phyloP scores from a whole-genome alignment of 2,113 vertebrate genomes.

The Antidorcas marsupialis region DNA sequence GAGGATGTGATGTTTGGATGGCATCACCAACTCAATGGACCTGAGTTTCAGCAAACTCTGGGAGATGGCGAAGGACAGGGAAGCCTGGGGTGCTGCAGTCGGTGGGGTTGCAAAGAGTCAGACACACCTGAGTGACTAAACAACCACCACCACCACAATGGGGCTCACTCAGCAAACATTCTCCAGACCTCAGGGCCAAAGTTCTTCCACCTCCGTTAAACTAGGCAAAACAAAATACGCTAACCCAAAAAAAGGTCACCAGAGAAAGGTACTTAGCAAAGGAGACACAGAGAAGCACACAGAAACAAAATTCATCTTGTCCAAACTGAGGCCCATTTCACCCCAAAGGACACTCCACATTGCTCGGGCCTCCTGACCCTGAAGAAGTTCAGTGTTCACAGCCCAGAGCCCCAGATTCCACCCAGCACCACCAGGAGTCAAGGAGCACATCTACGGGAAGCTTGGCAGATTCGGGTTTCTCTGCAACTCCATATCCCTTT shows the following conservation, averaged over 20 bases:
- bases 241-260: background rate
- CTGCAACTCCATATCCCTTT: background rate
- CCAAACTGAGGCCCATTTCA: background rate
- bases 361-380: background rate
- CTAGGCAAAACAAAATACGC: background rate
- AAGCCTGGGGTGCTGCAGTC: background rate
- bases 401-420: background rate
- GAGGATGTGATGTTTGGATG: background rate
- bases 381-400: background rate
- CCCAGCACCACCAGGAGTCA: background rate
- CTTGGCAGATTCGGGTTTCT: constrained; percentile 8
- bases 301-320: background rate
- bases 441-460: constrained; percentile 14
- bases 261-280: background rate
- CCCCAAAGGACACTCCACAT: background rate
- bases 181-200: background rate
- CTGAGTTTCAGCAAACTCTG: background rate
- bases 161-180: background rate
- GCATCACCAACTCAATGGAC: background rate
- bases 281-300: background rate
- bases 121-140: background rate
- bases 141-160: background rate
- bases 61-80: background rate
- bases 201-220: background rate
- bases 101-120: background rate